phyloP scores from a whole-genome alignment of 2,113 vertebrate species.

The Panthera tigris region DNA sequence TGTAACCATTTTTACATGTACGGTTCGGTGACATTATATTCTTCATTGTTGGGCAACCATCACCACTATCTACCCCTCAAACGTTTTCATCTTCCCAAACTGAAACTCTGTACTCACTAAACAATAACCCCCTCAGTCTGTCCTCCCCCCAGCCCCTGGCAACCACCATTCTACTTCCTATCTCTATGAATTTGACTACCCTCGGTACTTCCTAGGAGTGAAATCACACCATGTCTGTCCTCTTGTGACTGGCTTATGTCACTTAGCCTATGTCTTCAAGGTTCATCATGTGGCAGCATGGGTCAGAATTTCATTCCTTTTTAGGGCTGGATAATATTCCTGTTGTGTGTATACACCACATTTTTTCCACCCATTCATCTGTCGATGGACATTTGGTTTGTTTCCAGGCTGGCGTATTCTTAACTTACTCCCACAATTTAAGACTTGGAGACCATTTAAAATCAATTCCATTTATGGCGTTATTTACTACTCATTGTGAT shows the following conservation, averaged over 20 bases:
- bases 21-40: not conserved
- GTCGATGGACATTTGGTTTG: not conserved
- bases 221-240: not conserved
- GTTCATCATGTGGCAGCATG: not conserved
- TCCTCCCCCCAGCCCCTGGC: not conserved
- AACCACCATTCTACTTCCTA: not conserved
- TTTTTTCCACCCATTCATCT: not conserved
- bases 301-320: not conserved
- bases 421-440: not conserved
- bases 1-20: not conserved
- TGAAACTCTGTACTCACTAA: not conserved
- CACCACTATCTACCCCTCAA: not conserved
- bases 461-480: not conserved
- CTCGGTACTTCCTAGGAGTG: not conserved
- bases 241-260: not conserved
- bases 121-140: not conserved
- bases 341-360: not conserved
- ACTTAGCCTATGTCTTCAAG: not conserved
- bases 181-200: not conserved
- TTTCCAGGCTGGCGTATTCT: not conserved
- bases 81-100: not conserved
- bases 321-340: not conserved
- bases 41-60: too few species aligned
- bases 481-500: not conserved
- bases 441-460: not conserved